Conservation (phyloP, 2,797 vertebrate genomes). For the Amphiprion clarkii region DNA sequence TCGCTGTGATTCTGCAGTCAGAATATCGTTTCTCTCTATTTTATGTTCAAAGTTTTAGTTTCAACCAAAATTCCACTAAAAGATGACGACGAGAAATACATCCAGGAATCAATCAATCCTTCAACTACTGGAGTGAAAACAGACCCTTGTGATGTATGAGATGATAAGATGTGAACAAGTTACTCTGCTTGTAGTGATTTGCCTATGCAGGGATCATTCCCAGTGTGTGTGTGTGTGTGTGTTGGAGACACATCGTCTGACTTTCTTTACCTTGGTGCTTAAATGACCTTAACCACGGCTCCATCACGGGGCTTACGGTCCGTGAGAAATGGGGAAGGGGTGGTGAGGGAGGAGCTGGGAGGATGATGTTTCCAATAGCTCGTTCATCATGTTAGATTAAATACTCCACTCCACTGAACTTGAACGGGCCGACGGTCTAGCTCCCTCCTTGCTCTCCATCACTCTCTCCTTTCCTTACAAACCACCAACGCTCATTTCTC, state of each 20-base stretch:
- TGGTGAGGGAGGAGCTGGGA: slow-evolving; percentile 61
- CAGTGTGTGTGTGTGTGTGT: slow-evolving; percentile 9
- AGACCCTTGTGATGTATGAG: slow-evolving; percentile 42
- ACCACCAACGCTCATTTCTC: slow-evolving; percentile 58
- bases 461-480: slow-evolving; percentile 57
- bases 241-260: slow-evolving; percentile 38
- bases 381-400: slow-evolving; percentile 89
- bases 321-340: slow-evolving; percentile 61
- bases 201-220: slow-evolving; percentile 31
- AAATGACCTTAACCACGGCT: slow-evolving; percentile 78
- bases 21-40: neutral
- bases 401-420: slow-evolving; percentile 86
- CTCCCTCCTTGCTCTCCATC: slow-evolving; percentile 71
- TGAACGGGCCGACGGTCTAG: slow-evolving; percentile 73
- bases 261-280: slow-evolving; percentile 72
- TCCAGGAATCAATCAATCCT: slow-evolving; percentile 32
- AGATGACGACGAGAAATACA: slow-evolving; percentile 22
- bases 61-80: neutral
- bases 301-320: slow-evolving; percentile 61
- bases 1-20: slow-evolving; percentile 34
- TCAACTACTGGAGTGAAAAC: slow-evolving; percentile 8
- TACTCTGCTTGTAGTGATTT: slow-evolving; percentile 20
- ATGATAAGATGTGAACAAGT: slow-evolving; percentile 35
- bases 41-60: slow-evolving; percentile 22
- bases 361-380: slow-evolving; percentile 80